phyloP scores from a whole-genome alignment of 2,113 vertebrate genomes.

The Pteruthius melanotis region DNA sequence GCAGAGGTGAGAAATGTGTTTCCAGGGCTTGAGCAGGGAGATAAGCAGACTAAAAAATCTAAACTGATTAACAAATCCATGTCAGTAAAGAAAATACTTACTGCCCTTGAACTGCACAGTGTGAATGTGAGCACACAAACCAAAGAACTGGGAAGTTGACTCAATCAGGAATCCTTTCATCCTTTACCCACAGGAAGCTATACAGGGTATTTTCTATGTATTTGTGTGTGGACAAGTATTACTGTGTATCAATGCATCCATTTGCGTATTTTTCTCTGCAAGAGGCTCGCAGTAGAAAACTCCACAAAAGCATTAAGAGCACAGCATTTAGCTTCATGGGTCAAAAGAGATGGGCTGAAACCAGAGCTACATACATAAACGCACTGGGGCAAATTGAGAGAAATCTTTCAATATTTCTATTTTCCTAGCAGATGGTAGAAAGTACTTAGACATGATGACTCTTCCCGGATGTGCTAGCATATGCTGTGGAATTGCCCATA shows the following conservation, averaged over 20 bases:
- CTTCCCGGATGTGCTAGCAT: constrained; percentile 66
- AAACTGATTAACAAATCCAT: neutral
- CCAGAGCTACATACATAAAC: neutral
- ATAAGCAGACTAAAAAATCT: neutral
- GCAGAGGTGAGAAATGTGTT: neutral
- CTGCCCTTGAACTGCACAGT: neutral
- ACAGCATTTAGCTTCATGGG: neutral
- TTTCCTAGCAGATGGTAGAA: constrained; percentile 71
- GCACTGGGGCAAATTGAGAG: neutral
- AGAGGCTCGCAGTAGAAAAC: neutral
- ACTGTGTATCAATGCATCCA: neutral
- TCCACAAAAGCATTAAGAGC: neutral
- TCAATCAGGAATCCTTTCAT: neutral
- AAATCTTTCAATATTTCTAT: constrained; percentile 45
- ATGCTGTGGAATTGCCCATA: constrained; percentile 66
- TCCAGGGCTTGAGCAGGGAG: neutral
- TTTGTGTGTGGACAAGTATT: neutral
- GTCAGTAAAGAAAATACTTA: neutral
- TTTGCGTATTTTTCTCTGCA: neutral
- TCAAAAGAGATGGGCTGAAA: constrained; percentile 36
- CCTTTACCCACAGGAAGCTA: neutral
- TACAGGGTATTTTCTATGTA: neutral
- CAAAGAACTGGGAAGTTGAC: neutral
- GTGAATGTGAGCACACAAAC: neutral
- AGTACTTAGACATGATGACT: constrained; percentile 62